phyloP scores from a whole-genome alignment of 2,888 invertebrate genomes.

The Cantharis nigra region DNA sequence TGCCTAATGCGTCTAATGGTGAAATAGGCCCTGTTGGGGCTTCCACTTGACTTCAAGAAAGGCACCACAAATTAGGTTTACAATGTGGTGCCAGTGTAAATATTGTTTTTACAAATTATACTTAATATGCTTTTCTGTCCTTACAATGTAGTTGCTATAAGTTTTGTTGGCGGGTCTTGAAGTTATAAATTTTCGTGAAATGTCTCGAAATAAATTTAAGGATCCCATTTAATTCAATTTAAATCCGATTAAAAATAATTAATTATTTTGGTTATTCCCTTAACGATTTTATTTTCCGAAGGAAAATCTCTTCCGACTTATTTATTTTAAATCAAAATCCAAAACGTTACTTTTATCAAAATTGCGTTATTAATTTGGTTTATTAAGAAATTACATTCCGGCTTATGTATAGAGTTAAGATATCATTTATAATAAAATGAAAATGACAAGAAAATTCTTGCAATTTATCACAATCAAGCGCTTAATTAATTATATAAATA shows the following conservation, averaged over 20 bases:
- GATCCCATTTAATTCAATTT: neutral
- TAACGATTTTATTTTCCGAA: neutral
- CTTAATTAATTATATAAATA: neutral
- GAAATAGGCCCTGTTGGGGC: too few species aligned
- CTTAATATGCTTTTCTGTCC: too few species aligned
- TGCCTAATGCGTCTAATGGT: too few species aligned
- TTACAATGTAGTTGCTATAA: neutral
- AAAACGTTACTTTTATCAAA: neutral
- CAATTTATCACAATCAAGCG: neutral
- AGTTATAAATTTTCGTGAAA: neutral
- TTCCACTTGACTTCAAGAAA: too few species aligned
- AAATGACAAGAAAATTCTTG: neutral
- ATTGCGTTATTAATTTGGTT: neutral
- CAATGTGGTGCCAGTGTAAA: too few species aligned
- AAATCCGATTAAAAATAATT: neutral
- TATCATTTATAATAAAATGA: neutral
- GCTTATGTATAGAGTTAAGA: neutral
- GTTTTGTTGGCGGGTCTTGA: neutral
- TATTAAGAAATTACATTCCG: neutral
- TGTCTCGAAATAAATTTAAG: neutral
- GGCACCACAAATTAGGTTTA: too few species aligned
- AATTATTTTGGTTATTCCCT: neutral
- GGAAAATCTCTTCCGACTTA: neutral
- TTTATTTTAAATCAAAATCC: neutral
- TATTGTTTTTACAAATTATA: too few species aligned